Evolutionary conservation across 2,888 invertebrate species (phyloP), one percentile per base, ranked within the genome.

Genomic region (Cosmia trapezina): DNA sequence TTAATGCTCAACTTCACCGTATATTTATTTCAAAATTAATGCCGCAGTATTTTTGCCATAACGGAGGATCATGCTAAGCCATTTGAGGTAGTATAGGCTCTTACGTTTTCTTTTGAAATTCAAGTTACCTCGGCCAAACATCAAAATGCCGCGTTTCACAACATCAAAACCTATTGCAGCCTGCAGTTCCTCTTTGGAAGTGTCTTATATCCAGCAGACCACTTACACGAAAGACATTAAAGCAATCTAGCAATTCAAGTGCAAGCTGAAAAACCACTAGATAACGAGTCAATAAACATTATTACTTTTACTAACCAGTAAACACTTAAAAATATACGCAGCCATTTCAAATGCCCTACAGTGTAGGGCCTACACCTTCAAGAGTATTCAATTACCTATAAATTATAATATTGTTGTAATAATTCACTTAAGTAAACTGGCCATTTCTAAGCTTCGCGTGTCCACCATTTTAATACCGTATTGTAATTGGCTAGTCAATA

Each of bases 381-480:
- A 71, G 56, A 69, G 37, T 51, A 73, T 78, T 82, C 54, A 78
- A 78, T 83, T 83, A 67, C 60, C 66, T 33, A 83, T 80, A 80
- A 83, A 83, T 78, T 83, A 69, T 61, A 64, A 83, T 78, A 78
- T 69, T 69, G 67, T 83, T 80, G 70, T 63, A 80, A 67, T 79
- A 80, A 67, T 83, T 83, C 69, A 72, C 49, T 79, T 63, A 67
- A 70, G 14, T 67, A 78, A 70, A 73, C 79, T 68, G 68, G 53
- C 74, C 60, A 67, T 79, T 80, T 73, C 83, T 67, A 79, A 67
- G 63, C 80, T 57, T 63, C 56, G 61, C 73, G 60, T 73, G 83
- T 70, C 37, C 28, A 47, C 63, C 17, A 73, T 78, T 78, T 73
- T 78, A 80, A 73, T 80, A 59, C 37, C 2, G 53, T 64, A 73